A percentile compares a stretch with the other conserved stretches of the same genome.
These are phyloP conservation scores for Glaucomys volans DNA, from an alignment of 2,113 vertebrate species.

Conservation along the genomic window DNA sequence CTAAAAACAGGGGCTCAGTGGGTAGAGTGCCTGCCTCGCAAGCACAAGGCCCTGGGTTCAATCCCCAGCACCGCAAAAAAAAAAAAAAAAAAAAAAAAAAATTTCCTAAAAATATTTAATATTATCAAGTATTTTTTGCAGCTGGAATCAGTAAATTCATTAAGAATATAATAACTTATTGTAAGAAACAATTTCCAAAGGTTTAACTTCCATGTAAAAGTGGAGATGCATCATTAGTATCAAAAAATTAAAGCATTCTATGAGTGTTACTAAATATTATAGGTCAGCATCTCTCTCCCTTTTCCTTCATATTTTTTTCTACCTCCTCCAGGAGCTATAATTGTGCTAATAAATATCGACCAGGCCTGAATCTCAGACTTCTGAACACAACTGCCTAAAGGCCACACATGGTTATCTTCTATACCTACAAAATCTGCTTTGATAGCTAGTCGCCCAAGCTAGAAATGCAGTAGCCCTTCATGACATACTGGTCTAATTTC, in stretches of 20 bases:
- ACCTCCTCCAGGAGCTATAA: neutral
- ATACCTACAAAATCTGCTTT: neutral
- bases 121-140: neutral
- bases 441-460: neutral
- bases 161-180: neutral
- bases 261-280: neutral
- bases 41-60: no score
- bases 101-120: neutral
- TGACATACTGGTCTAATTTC: neutral
- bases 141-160: neutral
- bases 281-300: neutral
- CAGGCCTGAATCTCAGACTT: neutral
- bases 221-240: neutral
- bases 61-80: no score
- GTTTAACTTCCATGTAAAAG: slow-evolving; percentile 7
- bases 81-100: no score
- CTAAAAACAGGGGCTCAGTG: no score
- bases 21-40: no score
- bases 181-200: neutral
- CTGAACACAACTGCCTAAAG: neutral
- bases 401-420: neutral
- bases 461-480: neutral
- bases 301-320: neutral
- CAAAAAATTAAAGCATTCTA: neutral
- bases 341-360: neutral